Base-by-base conservation (phyloP, 2,797 vertebrate genomes). In the Pangasius larnaudii region DNA sequence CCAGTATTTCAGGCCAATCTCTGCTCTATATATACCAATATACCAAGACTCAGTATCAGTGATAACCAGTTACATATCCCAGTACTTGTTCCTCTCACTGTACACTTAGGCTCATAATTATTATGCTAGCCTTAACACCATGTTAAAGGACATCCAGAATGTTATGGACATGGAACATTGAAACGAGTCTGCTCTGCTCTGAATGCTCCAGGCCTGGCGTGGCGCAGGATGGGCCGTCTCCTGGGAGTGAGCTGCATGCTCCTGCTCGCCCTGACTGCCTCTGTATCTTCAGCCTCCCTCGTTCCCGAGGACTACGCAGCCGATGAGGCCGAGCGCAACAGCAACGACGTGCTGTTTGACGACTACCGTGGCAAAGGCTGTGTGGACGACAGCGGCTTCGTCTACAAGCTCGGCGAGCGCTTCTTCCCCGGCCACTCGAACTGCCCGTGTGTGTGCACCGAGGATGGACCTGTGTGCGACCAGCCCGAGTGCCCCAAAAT, bases 401-500 rank as follows among this genome's bases (percentile, higher is more conserved):
- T 99, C 81, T 99, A 99, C 96, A 99, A 98, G 94, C 96, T 99
- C 91, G 98, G 97, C 92, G 98, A 99, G 93, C 97, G 98, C 42
- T 99, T 99, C 95, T 99, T 99, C 91, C 99, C 99, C 1, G 98
- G 99, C 86, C 99, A 99, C 95, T 99, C 98, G 93, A 99, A 98
- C 96, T 99, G 99, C 94, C 99, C 99, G 53, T 99, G 99, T 93
- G 95, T 97, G 93, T 99, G 99, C 96, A 99, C 99, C 84, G 97
- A 99, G 96, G 99, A 99, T 94, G 99, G 99, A 93, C 99, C 99
- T 24, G 97, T 99, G 93, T 99, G 99, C 3, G 98, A 99, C 93
- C 98, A 99, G 90, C 99, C 99, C 10, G 98, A 99, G 95, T 99
- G 99, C 93, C 99, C 99, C 61, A 98, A 97, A 96, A 98, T 99